Percentiles rank a stretch among this genome's conserved stretches.
These are phyloP conservation scores for Cynaeus angustus DNA, from an alignment of 2,888 invertebrate species.

Conservation along the genomic window DNA sequence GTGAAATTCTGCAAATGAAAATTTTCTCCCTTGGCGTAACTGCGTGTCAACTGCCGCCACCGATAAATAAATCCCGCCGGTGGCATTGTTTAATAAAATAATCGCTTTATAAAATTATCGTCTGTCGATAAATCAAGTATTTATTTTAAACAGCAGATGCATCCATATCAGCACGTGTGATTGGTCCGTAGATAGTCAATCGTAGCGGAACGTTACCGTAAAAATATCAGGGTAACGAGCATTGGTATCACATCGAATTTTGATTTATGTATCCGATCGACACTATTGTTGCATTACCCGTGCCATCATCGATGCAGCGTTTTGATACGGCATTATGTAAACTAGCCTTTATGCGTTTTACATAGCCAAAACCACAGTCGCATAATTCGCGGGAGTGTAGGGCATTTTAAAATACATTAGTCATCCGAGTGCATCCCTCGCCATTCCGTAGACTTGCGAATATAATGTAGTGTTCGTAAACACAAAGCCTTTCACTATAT, in stretches of 20 bases:
- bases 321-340: slow-evolving; percentile 51
- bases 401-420: slow-evolving; percentile 66
- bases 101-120: slow-evolving; percentile 68
- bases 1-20: too few relatives aligned
- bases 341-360: slow-evolving; percentile 44
- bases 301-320: slow-evolving; percentile 16
- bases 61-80: slow-evolving; percentile 57
- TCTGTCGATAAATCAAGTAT: slow-evolving; percentile 68
- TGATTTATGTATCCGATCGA: slow-evolving; percentile 67
- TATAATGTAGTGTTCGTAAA: slow-evolving; percentile 65
- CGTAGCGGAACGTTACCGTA: slow-evolving; percentile 67
- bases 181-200: slow-evolving; percentile 68
- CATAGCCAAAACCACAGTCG: slow-evolving; percentile 51
- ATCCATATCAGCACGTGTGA: slow-evolving; percentile 68
- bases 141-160: slow-evolving; percentile 70
- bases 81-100: slow-evolving; percentile 68
- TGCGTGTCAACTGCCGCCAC: slow-evolving; percentile 48
- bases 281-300: slow-evolving; percentile 67
- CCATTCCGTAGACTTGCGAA: slow-evolving; percentile 63
- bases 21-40: slow-evolving; percentile 18
- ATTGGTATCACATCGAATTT: slow-evolving; percentile 66
- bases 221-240: slow-evolving; percentile 68
- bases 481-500: slow-evolving; percentile 65
- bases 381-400: slow-evolving; percentile 59
- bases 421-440: slow-evolving; percentile 62